Evolutionary conservation across 2,113 vertebrate genomes (phyloP), one percentile per base, ranked within the genome.

Genomic region (Ctenomys sociabilis): DNA sequence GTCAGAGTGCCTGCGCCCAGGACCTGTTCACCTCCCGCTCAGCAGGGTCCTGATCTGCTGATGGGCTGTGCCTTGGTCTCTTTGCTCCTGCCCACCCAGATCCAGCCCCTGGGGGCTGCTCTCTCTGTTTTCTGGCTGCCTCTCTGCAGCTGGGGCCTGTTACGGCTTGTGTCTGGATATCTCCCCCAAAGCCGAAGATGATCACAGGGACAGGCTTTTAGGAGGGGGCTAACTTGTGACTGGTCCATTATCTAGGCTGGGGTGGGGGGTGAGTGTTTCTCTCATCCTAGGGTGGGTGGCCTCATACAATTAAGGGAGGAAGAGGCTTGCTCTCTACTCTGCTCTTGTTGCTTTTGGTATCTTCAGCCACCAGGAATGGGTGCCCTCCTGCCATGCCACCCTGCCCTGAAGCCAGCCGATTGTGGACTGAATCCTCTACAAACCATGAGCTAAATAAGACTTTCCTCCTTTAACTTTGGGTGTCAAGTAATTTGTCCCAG

Each of bases 1-100:
- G 45, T 49, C 52, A 52, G 7, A 7, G 43, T 13, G 9, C 0
- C 4, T 3, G 1, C 3, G 14, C 28, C 45, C 26, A 6, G 1
- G 9, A 26, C 9, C 78, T 66, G 4, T 40, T 5, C 6, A 3
- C 52, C 70, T 43, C 4, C 45, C 32, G 5, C 11, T 1, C 4
- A 9, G 85, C 70, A 11, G 61, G 7, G 24, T 2, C 12, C 10
- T 86, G 32, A 24, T 30, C 61, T 84, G 35, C 0, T 9, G 28
- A 19, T 8, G 13, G 12, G 30, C 63, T 35, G 6, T 12, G 6
- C 30, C 1, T n/a, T 22, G 1, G 1, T 40, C 35, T 66, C 84
- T 22, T 68, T 28, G 21, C 37, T 54, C 22, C 72, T 68, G 54
- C 17, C 1, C 21, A 45, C 43, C 78, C n/a, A 11, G 1, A n/a